Evolutionary conservation across 2,113 vertebrate species (phyloP), one percentile per base, ranked within the genome.

Genomic region (Onychostruthus taczanowskii): DNA sequence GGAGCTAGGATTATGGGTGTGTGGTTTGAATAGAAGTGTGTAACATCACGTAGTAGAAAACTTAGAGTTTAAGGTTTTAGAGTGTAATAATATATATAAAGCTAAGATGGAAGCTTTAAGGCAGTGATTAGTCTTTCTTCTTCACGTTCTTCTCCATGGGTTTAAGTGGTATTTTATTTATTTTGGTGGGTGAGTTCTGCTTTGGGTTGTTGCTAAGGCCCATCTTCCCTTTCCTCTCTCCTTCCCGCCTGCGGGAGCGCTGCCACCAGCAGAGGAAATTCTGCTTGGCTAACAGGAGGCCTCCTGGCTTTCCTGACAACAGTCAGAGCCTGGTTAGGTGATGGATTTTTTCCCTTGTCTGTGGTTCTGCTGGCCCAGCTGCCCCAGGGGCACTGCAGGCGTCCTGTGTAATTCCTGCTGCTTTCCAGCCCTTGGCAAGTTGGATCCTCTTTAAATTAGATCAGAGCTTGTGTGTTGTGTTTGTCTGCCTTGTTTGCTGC

Each of bases 121-220:
- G 16, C 23, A 3, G n/a, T 61, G 58, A 26, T n/a, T 61, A 18
- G 58, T 26, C 23, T n/a, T 59, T 26, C 33, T 35, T 3, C 56
- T 59, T 37, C n/a, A 59, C n/a, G 1, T 59, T 59, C n/a, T 59
- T 35, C n/a, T 37, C 35, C 58, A 17, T 35, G n/a, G 58, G 23
- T 37, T 26, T 37, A 58, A 23, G n/a, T 59, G 58, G 23, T 59
- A 37, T 59, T 61, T 61, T 61, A 61, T 61, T 61, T 61, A 37
- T 61, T 61, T 61, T 61, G 16, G 7, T 61, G 58, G 58, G 43
- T 68, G 73, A 17, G 26, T 47, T 94, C 22, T 90, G 90, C 52
- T 91, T 56, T 93, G 81, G 49, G 28, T 41, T 69, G 87, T 90
- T 91, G 77, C 91, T 92, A 89, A 69, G 93, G 63, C 75, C 49